phyloP scores from a whole-genome alignment of 2,797 vertebrate genomes.

The Falco concolor region DNA sequence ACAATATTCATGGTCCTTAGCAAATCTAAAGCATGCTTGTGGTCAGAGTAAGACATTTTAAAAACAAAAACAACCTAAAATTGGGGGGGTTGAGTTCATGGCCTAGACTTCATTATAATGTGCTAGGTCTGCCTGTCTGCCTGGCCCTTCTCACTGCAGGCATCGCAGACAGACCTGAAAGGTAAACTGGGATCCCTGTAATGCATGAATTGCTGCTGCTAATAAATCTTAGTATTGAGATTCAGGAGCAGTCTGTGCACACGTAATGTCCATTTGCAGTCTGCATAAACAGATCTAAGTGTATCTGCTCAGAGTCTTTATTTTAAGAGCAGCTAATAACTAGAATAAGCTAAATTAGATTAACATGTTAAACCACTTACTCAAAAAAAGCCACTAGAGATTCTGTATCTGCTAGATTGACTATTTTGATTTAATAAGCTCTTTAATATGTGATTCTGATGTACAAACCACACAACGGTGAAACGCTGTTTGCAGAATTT shows the following conservation, averaged over 20 bases:
- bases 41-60: not conserved
- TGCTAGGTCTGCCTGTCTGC: not conserved
- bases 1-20: not conserved
- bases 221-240: not conserved
- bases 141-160: not conserved
- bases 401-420: not conserved
- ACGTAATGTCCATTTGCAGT: not conserved
- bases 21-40: not conserved
- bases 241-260: not conserved
- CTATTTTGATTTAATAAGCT: not conserved
- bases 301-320: not conserved
- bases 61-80: not conserved
- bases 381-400: too few species aligned
- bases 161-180: not conserved
- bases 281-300: not conserved
- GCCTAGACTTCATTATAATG: not conserved
- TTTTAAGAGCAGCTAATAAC: slow-evolving; percentile 2
- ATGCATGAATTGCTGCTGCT: not conserved
- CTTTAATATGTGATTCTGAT: rapidly evolving
- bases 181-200: not conserved
- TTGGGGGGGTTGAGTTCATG: not conserved
- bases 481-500: not conserved
- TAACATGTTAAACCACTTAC: not conserved
- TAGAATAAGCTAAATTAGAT: slow-evolving; percentile 11
- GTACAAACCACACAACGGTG: not conserved